These are phyloP conservation scores for Psilopsiagon aymara DNA, from an alignment of 2,113 vertebrate species.

Conservation along the genomic window DNA sequence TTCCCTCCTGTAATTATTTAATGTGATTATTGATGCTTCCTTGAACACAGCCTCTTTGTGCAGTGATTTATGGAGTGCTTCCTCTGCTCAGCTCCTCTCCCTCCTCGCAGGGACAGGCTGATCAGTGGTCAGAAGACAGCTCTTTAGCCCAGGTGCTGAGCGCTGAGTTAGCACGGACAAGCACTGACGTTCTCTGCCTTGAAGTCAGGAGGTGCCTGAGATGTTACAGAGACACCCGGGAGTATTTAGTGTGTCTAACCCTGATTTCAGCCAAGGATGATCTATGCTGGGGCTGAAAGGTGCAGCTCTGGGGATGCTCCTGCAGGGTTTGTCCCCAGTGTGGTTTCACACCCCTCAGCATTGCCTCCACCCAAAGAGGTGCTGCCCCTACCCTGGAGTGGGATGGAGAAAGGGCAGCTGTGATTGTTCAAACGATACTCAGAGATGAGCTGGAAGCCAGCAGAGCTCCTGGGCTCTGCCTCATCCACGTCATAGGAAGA, in stretches of 20 bases:
- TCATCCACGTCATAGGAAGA: accelerated
- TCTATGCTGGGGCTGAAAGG: neutral
- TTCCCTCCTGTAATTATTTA: neutral
- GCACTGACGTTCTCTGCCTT: accelerated
- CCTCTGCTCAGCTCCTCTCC: neutral
- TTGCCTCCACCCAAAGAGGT: neutral
- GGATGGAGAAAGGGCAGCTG: neutral
- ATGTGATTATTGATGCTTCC: neutral
- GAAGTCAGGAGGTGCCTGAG: neutral
- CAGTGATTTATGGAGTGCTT: neutral
- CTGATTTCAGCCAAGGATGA: neutral
- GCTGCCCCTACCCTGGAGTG: neutral
- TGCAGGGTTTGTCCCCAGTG: accelerated
- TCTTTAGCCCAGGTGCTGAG: neutral
- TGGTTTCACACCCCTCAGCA: accelerated
- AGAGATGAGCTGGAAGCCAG: neutral
- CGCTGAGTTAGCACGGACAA: neutral
- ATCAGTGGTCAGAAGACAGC: neutral
- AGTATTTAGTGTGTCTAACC: neutral
- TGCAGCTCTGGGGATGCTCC: neutral
- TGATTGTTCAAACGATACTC: neutral
- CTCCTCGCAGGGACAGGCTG: accelerated
- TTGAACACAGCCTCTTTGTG: neutral
- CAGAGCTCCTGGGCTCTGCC: neutral
- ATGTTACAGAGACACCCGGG: neutral